Conservation (phyloP, 2,113 vertebrate genomes). For the Rhinolophus ferrumequinum region DNA sequence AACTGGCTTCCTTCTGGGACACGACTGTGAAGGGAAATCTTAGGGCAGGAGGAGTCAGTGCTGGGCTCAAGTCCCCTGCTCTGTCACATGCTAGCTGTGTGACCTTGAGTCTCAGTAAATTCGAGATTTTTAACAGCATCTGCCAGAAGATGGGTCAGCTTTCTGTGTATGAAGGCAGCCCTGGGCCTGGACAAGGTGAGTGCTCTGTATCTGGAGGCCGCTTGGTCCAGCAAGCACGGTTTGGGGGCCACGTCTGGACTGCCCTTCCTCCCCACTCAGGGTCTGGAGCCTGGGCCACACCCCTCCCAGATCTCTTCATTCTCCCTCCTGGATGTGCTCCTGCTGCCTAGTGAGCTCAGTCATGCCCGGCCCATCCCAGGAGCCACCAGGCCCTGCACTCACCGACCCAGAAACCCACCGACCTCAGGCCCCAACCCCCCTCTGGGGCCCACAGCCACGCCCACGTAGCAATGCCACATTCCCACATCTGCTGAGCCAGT, state of each 20-base stretch:
- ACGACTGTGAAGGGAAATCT: neutral
- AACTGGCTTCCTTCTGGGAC: neutral
- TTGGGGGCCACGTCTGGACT: neutral
- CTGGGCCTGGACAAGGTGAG: neutral
- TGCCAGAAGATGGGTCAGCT: too few relatives aligned
- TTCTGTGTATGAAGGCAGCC: neutral
- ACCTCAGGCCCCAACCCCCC: neutral
- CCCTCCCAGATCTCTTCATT: neutral
- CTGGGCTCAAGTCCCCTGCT: neutral
- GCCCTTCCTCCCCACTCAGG: neutral
- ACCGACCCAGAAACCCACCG: slow-evolving; percentile 2
- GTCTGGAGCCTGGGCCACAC: neutral
- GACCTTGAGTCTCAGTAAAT: neutral
- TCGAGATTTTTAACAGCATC: neutral
- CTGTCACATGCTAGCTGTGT: neutral
- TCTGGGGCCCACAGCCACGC: neutral
- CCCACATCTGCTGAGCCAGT: neutral
- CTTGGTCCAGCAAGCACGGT: neutral
- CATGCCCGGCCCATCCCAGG: neutral
- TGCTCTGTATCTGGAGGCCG: neutral
- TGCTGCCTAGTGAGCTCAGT: neutral
- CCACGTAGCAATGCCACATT: neutral
- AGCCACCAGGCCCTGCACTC: neutral
- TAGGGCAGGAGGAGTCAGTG: rapidly evolving
- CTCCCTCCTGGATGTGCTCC: neutral